Base-by-base conservation (phyloP, 1,140 invertebrate genomes). In the Orussus abietinus region DNA sequence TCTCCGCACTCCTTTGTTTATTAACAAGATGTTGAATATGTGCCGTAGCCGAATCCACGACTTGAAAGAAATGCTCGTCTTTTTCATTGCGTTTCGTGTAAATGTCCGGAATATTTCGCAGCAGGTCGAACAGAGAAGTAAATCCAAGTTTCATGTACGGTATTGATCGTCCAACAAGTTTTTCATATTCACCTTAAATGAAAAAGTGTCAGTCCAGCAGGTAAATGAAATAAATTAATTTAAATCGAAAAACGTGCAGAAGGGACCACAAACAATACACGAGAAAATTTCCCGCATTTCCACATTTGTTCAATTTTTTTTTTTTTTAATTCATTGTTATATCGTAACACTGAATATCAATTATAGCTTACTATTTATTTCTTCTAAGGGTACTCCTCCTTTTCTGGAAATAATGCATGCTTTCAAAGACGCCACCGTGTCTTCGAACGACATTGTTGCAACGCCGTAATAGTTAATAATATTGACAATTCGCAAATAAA, bases 121-220 rank as follows among this genome's bases (percentile, higher is more conserved):
- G 25, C 21, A 51, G 26, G 6, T 35, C 14, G 9, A 28, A 30
- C 1, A 56, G 39, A 32, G 7, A 43, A 3, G 17, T n/a, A 26
- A 37, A 56, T 13, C 53, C 51, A 22, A 53, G 32, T 21, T 19
- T 29, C 2, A 20, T 15, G 28, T 51, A 53, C 0, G 53, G 53
- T 19, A 56, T 56, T 9, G 22, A 13, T 25, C 44, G 36, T 5
- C 51, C 48, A 5, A 19, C 12, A 4, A 39, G 18, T 38, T 46
- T 45, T 35, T 17, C 39, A 31, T 3, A 37, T 21, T 36, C 30
- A 25, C 37, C 44, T 53, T 17, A 1, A 41, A 35, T n/a, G n/a
- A 11, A 20, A 41, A 40, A 22, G 33, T 26, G 20, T 28, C 2
- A 42, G 14, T 37, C 4, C 11, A 18, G 14, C 14, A 30, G 6